These are phyloP conservation scores for Oophaga pumilio DNA, from an alignment of 2,113 vertebrate genomes.

Conservation along the genomic window DNA sequence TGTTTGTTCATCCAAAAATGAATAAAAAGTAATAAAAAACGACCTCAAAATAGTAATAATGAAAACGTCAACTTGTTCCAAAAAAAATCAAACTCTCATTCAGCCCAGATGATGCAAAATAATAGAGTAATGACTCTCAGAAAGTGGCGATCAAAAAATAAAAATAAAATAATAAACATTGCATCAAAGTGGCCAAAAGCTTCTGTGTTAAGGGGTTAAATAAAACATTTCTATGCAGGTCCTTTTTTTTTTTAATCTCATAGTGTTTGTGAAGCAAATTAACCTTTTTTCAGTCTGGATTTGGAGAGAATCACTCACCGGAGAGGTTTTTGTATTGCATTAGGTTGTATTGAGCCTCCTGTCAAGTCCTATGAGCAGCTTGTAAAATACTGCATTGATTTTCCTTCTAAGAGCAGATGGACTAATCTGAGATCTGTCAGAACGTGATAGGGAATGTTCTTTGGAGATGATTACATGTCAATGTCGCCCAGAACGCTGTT, in stretches of 20 bases:
- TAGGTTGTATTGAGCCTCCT: neutral
- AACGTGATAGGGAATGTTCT: constrained; percentile 2
- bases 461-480: neutral
- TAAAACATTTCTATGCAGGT: neutral
- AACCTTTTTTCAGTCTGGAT: neutral
- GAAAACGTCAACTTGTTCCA: too few species aligned
- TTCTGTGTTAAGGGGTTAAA: too few species aligned
- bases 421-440: constrained; percentile 37
- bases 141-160: too few species aligned
- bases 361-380: constrained; percentile 23
- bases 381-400: constrained; percentile 21
- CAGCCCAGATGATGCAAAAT: too few species aligned
- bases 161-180: too few species aligned
- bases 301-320: constrained; percentile 30
- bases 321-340: constrained; percentile 1
- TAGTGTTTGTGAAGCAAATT: neutral
- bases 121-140: too few species aligned
- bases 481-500: too few species aligned
- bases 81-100: too few species aligned
- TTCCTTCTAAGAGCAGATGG: constrained; percentile 41
- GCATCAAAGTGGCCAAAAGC: too few species aligned
- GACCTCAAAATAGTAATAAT: too few species aligned
- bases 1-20: too few species aligned
- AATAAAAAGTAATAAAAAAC: too few species aligned
- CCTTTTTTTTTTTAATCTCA: neutral